A percentile compares a stretch with the other conserved stretches of the same genome.
phyloP scores from a whole-genome alignment of 2,113 vertebrate genomes.

The Turdus rufiventris region DNA sequence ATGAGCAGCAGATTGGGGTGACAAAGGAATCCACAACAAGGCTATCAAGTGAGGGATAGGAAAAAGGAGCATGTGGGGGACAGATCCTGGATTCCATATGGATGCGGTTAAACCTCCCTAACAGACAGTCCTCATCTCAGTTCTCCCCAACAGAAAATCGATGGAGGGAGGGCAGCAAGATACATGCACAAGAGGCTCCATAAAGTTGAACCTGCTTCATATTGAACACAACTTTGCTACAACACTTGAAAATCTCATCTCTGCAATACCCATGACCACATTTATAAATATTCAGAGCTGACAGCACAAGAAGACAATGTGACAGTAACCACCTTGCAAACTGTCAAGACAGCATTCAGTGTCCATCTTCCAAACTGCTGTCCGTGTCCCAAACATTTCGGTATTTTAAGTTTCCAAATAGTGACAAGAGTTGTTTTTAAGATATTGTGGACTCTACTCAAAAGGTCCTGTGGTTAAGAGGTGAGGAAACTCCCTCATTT shows the following conservation, averaged over 20 bases:
- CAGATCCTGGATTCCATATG: not conserved
- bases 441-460: not conserved
- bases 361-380: rapidly evolving
- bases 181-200: not conserved
- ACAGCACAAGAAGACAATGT: not conserved
- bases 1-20: not conserved
- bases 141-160: not conserved
- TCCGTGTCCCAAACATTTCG: not conserved
- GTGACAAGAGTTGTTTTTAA: not conserved
- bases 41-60: not conserved
- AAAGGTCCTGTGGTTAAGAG: not conserved
- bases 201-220: not conserved
- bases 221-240: not conserved
- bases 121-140: not conserved
- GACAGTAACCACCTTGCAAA: not conserved
- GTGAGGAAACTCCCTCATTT: not conserved
- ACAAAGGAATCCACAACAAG: not conserved
- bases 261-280: not conserved
- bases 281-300: not conserved
- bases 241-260: not conserved
- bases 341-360: not conserved
- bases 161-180: not conserved
- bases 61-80: not conserved
- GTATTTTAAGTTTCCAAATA: not conserved
- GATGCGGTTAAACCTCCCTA: not conserved